Evolutionary conservation across 2,797 vertebrate species (phyloP), one percentile per base, ranked within the genome.

Genomic region (Podarcis lilfordi): DNA sequence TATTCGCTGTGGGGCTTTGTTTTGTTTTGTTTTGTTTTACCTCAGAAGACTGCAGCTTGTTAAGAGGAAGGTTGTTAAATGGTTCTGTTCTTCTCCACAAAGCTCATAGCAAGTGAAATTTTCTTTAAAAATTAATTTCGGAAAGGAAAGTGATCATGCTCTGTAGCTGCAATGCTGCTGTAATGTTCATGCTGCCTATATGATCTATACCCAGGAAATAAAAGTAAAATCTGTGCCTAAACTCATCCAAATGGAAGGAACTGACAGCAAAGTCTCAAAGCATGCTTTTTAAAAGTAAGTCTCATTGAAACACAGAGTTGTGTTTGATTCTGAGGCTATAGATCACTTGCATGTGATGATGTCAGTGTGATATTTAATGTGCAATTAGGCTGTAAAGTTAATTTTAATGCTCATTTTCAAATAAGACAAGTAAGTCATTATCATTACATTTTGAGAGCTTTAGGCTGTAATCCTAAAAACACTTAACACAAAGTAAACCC

Each of bases 161-260:
- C 32, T 8, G 27, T 85, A 87, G 66, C 80, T 88, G 92, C 93
- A 94, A 93, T 89, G 91, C 50, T 89, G 1, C 89, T 92, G 8
- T 94, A 93, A 8, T 94, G 93, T 84, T 94, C 91, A 93, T 92
- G 90, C 87, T 90, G 91, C 89, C 84, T 71, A 87, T 89, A 81
- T 1, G 11, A 91, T 92, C 93, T 89, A 92, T 86, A 91, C 84
- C 87, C 75, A 80, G 74, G 86, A 91, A 21, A 85, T 93, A 92
- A 93, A 95, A 92, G 91, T 91, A 92, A 95, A 94, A 95, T 91
- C 86, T 92, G 88, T 86, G 93, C 89, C 89, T 92, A 93, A 40
- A 27, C 32, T 78, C 37, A 79, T 79, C 45, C 64, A 64, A 61
- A 76, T 71, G n/a, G 15, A 45, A 82, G 27, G 19, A 77, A 8